Percentiles rank a stretch among this genome's conserved stretches.
Conservation (phyloP, 2,113 vertebrate species). For the Lota lota region DNA sequence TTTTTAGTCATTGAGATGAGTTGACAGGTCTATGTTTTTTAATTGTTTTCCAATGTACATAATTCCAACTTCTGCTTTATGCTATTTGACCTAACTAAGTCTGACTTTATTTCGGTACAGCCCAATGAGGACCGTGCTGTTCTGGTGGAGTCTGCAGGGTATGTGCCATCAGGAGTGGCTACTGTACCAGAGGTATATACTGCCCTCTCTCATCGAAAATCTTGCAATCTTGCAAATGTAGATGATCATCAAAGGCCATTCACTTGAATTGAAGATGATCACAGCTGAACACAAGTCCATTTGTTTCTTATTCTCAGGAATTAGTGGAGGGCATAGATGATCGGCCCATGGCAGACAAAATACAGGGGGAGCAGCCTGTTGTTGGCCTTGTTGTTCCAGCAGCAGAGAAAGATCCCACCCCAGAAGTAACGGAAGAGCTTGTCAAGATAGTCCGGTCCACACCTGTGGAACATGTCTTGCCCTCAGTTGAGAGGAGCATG, state of each 20-base stretch:
- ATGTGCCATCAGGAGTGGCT: conserved; percentile 60
- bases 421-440: conserved; percentile 12
- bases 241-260: background rate
- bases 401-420: background rate
- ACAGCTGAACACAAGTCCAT: background rate
- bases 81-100: too few relatives aligned
- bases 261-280: background rate
- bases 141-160: conserved; percentile 84
- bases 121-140: conserved; percentile 91
- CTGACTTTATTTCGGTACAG: conserved; percentile 53
- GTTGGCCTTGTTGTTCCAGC: background rate
- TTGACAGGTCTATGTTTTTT: too few relatives aligned
- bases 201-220: background rate
- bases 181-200: conserved; percentile 65
- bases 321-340: conserved; percentile 7
- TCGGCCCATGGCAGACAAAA: background rate
- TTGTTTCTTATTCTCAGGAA: conserved; percentile 12
- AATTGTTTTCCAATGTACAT: too few relatives aligned
- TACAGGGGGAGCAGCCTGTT: background rate
- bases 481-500: conserved; percentile 7
- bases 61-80: too few relatives aligned
- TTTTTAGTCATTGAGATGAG: too few relatives aligned
- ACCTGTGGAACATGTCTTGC: background rate
- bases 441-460: conserved; percentile 8
- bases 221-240: background rate